phyloP scores from a whole-genome alignment of 2,888 invertebrate genomes.

The Deroplatys truncata region DNA sequence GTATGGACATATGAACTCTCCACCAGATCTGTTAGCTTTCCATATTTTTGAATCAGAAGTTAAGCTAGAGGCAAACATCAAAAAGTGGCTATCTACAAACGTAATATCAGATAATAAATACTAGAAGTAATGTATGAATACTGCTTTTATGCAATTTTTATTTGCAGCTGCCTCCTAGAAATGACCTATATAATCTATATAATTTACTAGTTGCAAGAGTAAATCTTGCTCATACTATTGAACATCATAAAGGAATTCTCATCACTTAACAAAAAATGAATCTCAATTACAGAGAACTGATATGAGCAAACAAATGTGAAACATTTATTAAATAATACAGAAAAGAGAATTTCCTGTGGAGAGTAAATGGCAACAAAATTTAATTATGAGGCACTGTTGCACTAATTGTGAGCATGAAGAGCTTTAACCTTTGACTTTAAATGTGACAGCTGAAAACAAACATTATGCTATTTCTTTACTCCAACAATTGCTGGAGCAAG shows the following conservation, averaged over 20 bases:
- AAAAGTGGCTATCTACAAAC: slow-evolving; percentile 9
- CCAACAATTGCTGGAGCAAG: neutral
- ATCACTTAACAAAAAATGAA: neutral
- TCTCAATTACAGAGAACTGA: neutral
- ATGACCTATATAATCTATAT: slow-evolving; percentile 26
- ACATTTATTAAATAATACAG: neutral
- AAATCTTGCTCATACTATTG: neutral
- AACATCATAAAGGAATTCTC: neutral
- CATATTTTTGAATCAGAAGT: slow-evolving; percentile 16
- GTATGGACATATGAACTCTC: neutral
- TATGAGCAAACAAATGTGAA: neutral
- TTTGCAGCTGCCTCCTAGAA: slow-evolving; percentile 30
- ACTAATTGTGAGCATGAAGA: neutral
- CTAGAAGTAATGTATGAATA: slow-evolving; percentile 28
- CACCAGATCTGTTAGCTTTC: slow-evolving; percentile 17
- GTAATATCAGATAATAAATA: slow-evolving; percentile 24
- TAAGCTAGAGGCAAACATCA: neutral
- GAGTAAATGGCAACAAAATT: neutral
- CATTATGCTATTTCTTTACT: neutral
- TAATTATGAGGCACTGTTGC: neutral
- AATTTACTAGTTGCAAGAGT: neutral
- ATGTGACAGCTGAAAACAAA: neutral
- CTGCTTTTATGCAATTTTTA: slow-evolving; percentile 28
- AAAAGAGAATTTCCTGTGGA: neutral
- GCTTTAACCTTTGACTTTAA: neutral